Conservation (phyloP, 30 jellyfish, hydroid and myxozoan genomes). For the Hydractinia echinata region DNA sequence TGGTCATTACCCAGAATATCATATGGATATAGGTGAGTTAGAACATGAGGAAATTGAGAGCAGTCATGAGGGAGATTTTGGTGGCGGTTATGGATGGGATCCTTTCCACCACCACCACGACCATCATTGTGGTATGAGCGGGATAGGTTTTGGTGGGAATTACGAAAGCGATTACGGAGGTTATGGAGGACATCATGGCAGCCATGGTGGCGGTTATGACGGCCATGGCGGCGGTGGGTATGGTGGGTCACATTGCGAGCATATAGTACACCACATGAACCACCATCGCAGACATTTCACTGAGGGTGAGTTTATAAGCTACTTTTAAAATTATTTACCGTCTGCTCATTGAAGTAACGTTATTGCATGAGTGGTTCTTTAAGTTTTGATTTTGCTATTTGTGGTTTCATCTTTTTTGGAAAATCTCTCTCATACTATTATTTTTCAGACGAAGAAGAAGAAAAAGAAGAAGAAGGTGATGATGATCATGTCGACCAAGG, state of each 20-base stretch:
- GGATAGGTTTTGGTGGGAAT: conserved; percentile 4
- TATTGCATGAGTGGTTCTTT: too few species aligned
- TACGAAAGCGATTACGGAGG: neutral
- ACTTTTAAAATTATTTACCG: too few species aligned
- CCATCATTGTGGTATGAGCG: neutral
- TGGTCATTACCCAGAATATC: conserved; percentile 28
- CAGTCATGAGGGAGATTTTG: neutral
- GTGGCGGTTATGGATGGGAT: conserved; percentile 28
- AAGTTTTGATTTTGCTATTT: too few species aligned
- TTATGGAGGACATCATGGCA: conserved; percentile 18
- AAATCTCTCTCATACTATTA: too few species aligned
- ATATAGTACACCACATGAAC: neutral
- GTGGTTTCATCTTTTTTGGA: too few species aligned
- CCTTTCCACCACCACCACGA: neutral
- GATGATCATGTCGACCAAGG: conserved; percentile 6
- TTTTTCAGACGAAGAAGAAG: neutral
- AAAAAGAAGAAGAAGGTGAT: neutral
- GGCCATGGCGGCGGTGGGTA: neutral
- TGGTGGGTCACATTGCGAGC: neutral
- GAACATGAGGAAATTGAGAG: conserved; percentile 3
- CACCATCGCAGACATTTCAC: conserved; percentile 6
- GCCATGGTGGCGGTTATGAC: neutral
- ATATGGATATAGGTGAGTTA: conserved; percentile 13
- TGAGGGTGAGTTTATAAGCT: neutral
- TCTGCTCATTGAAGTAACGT: too few species aligned